Evolutionary conservation across 2,797 vertebrate species (phyloP).

Genomic region (Clamator glandarius): DNA sequence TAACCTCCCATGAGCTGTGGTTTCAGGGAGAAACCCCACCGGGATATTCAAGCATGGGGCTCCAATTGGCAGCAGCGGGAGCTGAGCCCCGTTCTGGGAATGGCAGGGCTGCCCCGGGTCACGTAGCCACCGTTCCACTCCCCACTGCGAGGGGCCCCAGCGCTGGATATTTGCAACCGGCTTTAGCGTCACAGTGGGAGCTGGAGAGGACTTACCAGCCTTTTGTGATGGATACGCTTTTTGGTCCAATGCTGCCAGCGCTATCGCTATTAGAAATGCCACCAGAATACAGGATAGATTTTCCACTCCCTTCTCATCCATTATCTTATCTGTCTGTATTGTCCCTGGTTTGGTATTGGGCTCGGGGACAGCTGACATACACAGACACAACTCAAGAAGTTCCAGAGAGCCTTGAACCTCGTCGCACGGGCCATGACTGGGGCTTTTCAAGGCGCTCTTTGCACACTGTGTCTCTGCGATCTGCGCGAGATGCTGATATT

Average conservation of each 20-base stretch:
- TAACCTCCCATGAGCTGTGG: not conserved
- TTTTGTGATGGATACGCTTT: conserved; percentile 47
- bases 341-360: conserved; percentile 25
- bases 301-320: conserved; percentile 62
- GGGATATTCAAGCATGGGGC: not conserved
- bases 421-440: not conserved
- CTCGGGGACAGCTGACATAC: conserved; percentile 24
- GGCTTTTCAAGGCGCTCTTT: not conserved
- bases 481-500: not conserved
- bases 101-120: not conserved
- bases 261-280: conserved; percentile 41
- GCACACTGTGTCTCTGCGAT: not conserved
- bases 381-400: conserved; percentile 4
- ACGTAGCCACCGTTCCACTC: conserved; percentile 6
- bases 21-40: not conserved
- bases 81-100: not conserved
- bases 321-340: conserved; percentile 59
- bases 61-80: not conserved
- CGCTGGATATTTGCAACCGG: conserved; percentile 1
- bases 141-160: conserved; percentile 42
- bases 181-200: conserved; percentile 53
- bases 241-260: conserved; percentile 33
- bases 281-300: conserved; percentile 54
- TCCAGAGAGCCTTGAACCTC: conserved; percentile 11
- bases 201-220: conserved; percentile 35